phyloP scores from a whole-genome alignment of 2,797 vertebrate genomes.

The Leucoraja ocellata region DNA sequence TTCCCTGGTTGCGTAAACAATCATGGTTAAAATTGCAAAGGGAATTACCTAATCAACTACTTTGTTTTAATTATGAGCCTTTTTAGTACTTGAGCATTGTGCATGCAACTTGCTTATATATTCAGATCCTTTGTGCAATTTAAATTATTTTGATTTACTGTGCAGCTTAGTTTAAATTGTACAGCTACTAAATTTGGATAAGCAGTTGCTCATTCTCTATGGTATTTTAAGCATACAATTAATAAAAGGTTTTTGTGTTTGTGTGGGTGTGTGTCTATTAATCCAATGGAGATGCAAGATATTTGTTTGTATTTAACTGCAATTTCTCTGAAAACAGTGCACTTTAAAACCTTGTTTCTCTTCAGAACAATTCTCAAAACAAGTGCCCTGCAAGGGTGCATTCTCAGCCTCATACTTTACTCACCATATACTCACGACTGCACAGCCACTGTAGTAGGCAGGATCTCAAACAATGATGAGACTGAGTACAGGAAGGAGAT shows the following conservation, averaged over 20 bases:
- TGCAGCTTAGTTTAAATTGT: not conserved
- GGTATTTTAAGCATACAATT: not conserved
- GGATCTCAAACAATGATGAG: too few relatives aligned
- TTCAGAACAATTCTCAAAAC: too few relatives aligned
- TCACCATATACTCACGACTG: too few relatives aligned
- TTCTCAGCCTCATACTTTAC: too few relatives aligned
- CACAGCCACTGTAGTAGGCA: too few relatives aligned
- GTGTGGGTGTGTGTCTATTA: not conserved
- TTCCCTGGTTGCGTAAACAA: not conserved
- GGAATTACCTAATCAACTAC: slow-evolving; percentile 4
- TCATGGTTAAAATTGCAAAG: not conserved
- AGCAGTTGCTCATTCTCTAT: not conserved
- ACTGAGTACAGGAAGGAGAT: too few relatives aligned
- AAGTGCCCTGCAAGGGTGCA: too few relatives aligned
- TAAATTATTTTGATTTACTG: not conserved
- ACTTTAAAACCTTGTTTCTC: not conserved
- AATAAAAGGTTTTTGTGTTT: slow-evolving; percentile 1
- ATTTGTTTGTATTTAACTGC: too few relatives aligned
- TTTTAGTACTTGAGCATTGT: not conserved
- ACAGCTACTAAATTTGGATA: not conserved
- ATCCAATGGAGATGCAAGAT: too few relatives aligned
- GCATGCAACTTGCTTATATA: not conserved
- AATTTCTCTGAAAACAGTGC: not conserved
- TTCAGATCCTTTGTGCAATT: not conserved
- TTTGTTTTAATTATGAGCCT: not conserved